phyloP scores from a whole-genome alignment of 2,888 invertebrate genomes.

The Periphyllus acericola region DNA sequence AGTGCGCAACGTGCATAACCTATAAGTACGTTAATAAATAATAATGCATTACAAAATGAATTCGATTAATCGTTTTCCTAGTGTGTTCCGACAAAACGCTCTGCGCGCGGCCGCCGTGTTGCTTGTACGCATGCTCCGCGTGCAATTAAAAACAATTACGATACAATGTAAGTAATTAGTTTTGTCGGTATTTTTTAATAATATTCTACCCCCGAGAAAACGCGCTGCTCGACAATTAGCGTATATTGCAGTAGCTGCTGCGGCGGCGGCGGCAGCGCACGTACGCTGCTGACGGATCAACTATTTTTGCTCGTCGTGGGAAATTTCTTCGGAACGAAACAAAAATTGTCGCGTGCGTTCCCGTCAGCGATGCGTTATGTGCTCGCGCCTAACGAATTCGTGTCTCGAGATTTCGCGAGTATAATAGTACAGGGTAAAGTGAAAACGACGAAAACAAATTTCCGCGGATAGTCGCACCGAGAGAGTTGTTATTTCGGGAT shows the following conservation, averaged over 20 bases:
- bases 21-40: neutral
- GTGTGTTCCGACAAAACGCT: neutral
- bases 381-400: no score
- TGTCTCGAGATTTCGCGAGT: no score
- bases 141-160: conserved; percentile 46
- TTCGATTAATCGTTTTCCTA: neutral
- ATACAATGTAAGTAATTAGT: conserved; percentile 40
- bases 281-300: neutral
- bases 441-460: no score
- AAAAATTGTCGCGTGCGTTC: conserved; percentile 44
- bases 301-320: conserved; percentile 16
- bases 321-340: conserved; percentile 11
- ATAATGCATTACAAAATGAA: neutral
- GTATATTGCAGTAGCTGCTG: conserved; percentile 3
- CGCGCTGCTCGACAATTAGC: conserved; percentile 40
- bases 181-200: conserved; percentile 30
- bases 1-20: neutral
- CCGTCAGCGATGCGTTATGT: no score
- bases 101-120: neutral
- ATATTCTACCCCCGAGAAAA: conserved; percentile 9
- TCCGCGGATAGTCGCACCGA: no score
- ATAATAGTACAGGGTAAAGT: no score
- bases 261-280: neutral
- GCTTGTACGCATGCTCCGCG: conserved; percentile 31
- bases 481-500: no score